Base-by-base conservation (phyloP, 2,888 invertebrate species). In the Drosophila birchii region DNA sequence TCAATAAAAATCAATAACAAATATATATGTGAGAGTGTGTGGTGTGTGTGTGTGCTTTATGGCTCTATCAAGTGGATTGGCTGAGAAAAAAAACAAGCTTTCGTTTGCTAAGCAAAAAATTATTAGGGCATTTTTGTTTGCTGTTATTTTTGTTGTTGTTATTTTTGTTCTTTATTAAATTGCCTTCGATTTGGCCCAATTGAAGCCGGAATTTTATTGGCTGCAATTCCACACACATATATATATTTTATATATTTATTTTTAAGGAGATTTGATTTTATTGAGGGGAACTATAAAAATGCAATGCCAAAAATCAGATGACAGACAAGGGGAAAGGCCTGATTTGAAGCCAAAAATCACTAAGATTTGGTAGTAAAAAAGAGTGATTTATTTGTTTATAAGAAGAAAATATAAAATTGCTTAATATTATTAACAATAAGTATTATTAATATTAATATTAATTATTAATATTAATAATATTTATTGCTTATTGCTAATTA, bases 1-100 rank as follows among this genome's bases (percentile, higher is more conserved):
- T 86, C 77, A 80, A 84, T 83, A 85, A 80, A 81, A 87, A 82
- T 87, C 82, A 83, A 83, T 82, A 81, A 69, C 60, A 85, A 64
- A 87, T 83, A 78, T 58, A 20, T 12, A 7, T 20, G 23, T 12
- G 1, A 32, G n/a, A 11, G 29, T 39, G 14, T n/a, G 9, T 23
- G 26, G 14, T n/a, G 12, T 36, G 23, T 23, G 9, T n/a, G 12
- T 36, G 23, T 51, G 44, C 57, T 78, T 87, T 79, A 81, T 73
- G 70, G 54, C 88, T 85, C 62, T 69, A 76, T 74, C 64, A 32
- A 60, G 59, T 29, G 38, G 20, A 44, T 58, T 36, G 14, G 20
- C 8, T 38, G 14, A 29, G n/a, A 64, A 38, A 45, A n/a, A 61
- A 61, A 61, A 29, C 20, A 43, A 32, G n/a, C 12, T 12, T 26